Evolutionary conservation across 2,797 vertebrate genomes (phyloP), one percentile per base, ranked within the genome.

Genomic region (Podarcis siculus): DNA sequence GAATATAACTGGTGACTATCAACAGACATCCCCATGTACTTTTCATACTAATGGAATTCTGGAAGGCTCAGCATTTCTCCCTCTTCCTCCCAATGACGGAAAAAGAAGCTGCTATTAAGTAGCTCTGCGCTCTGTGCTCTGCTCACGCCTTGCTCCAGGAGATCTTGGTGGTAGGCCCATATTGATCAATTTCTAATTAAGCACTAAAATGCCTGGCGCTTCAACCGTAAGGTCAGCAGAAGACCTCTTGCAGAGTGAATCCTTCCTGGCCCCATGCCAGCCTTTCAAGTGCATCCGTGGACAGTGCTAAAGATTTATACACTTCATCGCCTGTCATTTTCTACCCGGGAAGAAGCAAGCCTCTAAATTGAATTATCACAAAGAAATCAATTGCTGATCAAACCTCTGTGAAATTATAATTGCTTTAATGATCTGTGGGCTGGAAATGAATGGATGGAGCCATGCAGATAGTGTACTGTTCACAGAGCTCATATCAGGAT

Each of bases 391-490:
- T 95, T 91, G 90, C 90, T 92, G 94, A 95, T 96, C 94, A 95
- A 96, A 95, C 91, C 89, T 91, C 95, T 95, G 94, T 96, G 93
- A 96, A 95, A 95, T 95, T 93, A 88, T 93, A 96, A 96, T 94
- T 94, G 93, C 90, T 94, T 94, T 94, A 94, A 94, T 94, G 93
- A 95, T 95, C 93, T 91, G 92, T 89, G 89, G 86, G 75, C 89
- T 94, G 89, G 93, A 91, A 93, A n/a, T 64, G 90, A 67, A 67
- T 71, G 58, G 30, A 66, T 21, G 61, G 90, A 87, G 21, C 9
- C 12, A 61, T 55, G 83, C 85, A 84, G 82, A 83, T 79, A 88
- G 81, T 83, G 83, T 90, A 71, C 90, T 83, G 72, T 87, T 92
- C 91, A 73, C 49, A 86, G 75, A 82, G 86, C 86, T 94, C 91